Evolutionary conservation across 1,140 invertebrate genomes (phyloP).

Genomic region (Pectinophora gossypiella): DNA sequence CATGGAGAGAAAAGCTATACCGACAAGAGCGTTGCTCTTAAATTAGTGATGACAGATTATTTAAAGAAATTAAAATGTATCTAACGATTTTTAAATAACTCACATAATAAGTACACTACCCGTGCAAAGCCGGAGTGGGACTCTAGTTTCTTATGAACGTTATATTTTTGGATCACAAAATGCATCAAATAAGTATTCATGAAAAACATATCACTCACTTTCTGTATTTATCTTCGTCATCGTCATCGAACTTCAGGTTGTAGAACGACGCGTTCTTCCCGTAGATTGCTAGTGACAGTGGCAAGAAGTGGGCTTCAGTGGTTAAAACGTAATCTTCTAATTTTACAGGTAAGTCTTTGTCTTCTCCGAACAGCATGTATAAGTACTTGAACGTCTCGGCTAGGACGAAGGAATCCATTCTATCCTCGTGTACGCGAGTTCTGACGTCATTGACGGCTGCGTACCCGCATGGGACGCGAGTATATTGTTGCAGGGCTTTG

Average conservation of each 20-base stretch:
- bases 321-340: constrained; percentile 98
- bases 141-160: too few species aligned
- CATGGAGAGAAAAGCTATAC: too few species aligned
- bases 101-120: too few species aligned
- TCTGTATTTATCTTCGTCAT: constrained; percentile 77
- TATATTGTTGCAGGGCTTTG: constrained; percentile 92
- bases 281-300: constrained; percentile 82
- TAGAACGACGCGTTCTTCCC: constrained; percentile 44
- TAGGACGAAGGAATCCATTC: constrained; percentile 98
- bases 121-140: too few species aligned
- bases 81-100: too few species aligned
- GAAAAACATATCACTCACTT: too few species aligned
- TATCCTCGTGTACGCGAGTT: constrained; percentile 92
- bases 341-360: constrained; percentile 90
- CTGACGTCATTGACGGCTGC: constrained; percentile 97
- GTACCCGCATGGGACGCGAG: constrained; percentile 96
- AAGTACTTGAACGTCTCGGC: constrained; percentile 99
- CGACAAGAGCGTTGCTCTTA: too few species aligned
- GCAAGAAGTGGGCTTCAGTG: constrained; percentile 97
- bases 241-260: constrained; percentile 46
- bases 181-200: too few species aligned
- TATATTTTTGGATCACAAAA: too few species aligned
- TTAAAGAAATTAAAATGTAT: too few species aligned
- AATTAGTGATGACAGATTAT: too few species aligned
- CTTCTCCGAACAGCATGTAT: constrained; percentile 94